Conservation (phyloP, 2,797 vertebrate species). For the Onychomys leucogaster region DNA sequence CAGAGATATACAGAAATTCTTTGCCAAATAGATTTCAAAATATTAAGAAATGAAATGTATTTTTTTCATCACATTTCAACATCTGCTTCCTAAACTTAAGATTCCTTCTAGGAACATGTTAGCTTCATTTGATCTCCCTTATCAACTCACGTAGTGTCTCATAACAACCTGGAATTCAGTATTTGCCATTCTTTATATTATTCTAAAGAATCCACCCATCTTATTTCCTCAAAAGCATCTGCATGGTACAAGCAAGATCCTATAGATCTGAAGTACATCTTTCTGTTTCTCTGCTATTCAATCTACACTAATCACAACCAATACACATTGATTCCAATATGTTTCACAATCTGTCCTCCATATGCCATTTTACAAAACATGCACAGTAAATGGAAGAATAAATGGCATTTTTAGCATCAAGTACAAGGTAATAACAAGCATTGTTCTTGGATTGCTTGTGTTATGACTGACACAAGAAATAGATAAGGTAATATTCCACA, state of each 20-base stretch:
- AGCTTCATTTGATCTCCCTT: constrained; percentile 63
- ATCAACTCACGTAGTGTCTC: constrained; percentile 53
- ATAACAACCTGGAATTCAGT: constrained; percentile 58
- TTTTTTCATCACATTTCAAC: constrained; percentile 60
- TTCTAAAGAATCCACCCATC: constrained; percentile 49
- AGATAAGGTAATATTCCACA: constrained; percentile 75
- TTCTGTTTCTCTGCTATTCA: constrained; percentile 47
- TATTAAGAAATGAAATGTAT: constrained; percentile 66
- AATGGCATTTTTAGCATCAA: constrained; percentile 49
- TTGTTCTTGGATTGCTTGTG: constrained; percentile 76
- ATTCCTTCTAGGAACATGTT: constrained; percentile 64
- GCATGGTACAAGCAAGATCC: not conserved
- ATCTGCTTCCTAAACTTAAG: constrained; percentile 67
- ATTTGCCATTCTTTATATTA: constrained; percentile 28
- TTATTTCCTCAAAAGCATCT: constrained; percentile 30
- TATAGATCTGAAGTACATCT: constrained; percentile 39
- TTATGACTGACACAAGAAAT: constrained; percentile 73
- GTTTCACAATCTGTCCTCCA: constrained; percentile 55
- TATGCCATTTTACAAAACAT: constrained; percentile 49
- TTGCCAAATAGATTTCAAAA: constrained; percentile 63
- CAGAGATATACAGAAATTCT: constrained; percentile 29
- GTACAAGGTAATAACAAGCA: constrained; percentile 66
- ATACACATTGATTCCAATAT: constrained; percentile 51
- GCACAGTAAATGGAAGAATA: constrained; percentile 43
- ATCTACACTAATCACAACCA: not conserved